A percentile compares a stretch with the other conserved stretches of the same genome.
phyloP scores from a whole-genome alignment of 2,113 vertebrate species.

The Emydocephalus ijimae region DNA sequence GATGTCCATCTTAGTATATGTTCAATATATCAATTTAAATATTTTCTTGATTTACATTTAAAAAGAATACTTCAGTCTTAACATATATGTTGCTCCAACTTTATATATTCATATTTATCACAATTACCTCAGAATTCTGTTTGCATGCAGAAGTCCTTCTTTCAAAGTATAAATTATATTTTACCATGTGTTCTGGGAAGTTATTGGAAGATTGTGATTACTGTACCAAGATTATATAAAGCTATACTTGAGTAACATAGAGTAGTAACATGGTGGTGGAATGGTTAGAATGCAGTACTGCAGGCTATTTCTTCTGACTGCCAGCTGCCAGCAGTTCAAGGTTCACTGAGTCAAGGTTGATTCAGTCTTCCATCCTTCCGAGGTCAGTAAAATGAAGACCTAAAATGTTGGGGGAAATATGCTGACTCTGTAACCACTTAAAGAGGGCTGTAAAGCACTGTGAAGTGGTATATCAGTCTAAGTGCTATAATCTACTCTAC shows the following conservation, averaged over 20 bases:
- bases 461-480: background rate
- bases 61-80: background rate
- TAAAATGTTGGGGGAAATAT: no score
- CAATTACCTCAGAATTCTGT: background rate
- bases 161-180: background rate
- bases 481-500: background rate
- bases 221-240: background rate
- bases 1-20: background rate
- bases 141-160: background rate
- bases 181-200: background rate
- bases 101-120: background rate
- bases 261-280: no score
- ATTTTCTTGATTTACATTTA: background rate
- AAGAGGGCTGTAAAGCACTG: no score
- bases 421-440: no score
- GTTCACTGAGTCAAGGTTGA: no score
- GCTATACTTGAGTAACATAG: background rate
- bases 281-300: no score
- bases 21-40: background rate
- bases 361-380: no score
- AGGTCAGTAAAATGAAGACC: no score
- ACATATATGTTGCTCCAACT: slow-evolving; percentile 9
- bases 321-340: no score
- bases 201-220: background rate
- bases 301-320: no score